A percentile compares a stretch with the other conserved stretches of the same genome.
Evolutionary conservation across 2,113 vertebrate genomes (phyloP).

Genomic region (Oenanthe oenanthe): DNA sequence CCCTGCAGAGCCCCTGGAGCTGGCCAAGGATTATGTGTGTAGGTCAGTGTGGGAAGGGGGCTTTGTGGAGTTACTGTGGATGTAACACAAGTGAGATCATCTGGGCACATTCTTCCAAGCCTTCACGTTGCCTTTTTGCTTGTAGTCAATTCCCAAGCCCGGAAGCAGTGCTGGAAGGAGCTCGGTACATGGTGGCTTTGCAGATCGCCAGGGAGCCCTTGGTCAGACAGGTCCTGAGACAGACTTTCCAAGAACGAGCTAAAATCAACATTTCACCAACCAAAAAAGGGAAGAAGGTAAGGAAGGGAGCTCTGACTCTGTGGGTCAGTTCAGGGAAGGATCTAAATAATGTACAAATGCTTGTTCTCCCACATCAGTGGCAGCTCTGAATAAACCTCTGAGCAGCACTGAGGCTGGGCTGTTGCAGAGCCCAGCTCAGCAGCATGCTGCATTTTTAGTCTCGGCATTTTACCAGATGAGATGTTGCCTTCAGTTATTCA

Average conservation of each 20-base stretch:
- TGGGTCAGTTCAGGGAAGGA: background rate
- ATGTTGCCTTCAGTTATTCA: background rate
- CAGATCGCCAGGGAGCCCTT: conserved; percentile 96
- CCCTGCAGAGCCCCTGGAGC: conserved; percentile 93
- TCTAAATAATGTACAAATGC: background rate
- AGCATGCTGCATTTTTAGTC: background rate
- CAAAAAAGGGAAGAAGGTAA: conserved; percentile 98
- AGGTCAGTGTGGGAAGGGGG: conserved; percentile 67
- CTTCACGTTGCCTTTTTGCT: background rate
- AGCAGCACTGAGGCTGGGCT: background rate
- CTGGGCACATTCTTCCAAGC: background rate
- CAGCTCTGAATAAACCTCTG: background rate
- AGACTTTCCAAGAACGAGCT: conserved; percentile 96
- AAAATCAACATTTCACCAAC: conserved; percentile 96
- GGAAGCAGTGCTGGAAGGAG: conserved; percentile 93
- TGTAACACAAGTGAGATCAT: background rate
- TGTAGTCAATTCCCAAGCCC: conserved; percentile 89
- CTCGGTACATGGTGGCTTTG: conserved; percentile 98
- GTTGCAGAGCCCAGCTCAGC: background rate
- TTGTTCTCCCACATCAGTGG: background rate
- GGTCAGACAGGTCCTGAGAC: conserved; percentile 94
- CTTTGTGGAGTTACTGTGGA: fast-evolving
- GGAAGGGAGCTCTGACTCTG: background rate
- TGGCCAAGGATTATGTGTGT: conserved; percentile 97
- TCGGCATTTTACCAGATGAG: background rate